A percentile compares a stretch with the other conserved stretches of the same genome.
Evolutionary conservation across 2,113 vertebrate species (phyloP).

Genomic region (Ellobius talpinus): DNA sequence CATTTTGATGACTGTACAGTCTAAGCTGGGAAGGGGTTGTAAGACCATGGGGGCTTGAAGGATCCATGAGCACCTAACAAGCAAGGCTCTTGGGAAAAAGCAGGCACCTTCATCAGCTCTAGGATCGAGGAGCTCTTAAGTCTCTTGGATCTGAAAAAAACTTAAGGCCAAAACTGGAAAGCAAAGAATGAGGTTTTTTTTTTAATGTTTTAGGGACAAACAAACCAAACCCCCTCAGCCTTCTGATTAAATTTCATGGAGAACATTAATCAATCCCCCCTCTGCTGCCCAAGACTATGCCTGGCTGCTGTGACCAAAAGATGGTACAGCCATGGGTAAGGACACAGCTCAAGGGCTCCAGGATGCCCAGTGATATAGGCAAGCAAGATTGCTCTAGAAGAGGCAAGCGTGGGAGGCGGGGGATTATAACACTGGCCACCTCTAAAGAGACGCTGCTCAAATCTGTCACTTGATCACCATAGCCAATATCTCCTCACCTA

Average conservation of each 20-base stretch:
- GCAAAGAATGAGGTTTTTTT: slow-evolving; percentile 19
- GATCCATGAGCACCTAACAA: slow-evolving; percentile 12
- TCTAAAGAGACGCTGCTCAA: slow-evolving; percentile 6
- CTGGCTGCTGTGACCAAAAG: slow-evolving; percentile 6
- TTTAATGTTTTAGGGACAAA: neutral
- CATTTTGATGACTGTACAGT: slow-evolving; percentile 29
- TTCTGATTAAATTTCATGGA: slow-evolving; percentile 19
- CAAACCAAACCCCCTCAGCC: neutral
- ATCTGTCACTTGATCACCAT: neutral
- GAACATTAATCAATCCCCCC: slow-evolving; percentile 17
- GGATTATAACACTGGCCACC: neutral
- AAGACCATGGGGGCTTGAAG: slow-evolving; percentile 29
- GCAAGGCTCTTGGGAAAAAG: slow-evolving; percentile 11
- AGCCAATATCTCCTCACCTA: slow-evolving; percentile 5
- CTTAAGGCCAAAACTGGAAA: slow-evolving; percentile 61
- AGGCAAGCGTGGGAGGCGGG: neutral
- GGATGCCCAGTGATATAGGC: neutral
- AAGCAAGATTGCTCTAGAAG: neutral
- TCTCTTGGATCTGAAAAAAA: slow-evolving; percentile 58
- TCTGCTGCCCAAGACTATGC: neutral
- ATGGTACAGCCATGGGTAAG: slow-evolving; percentile 7
- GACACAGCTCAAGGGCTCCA: neutral
- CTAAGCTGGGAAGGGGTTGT: slow-evolving; percentile 64
- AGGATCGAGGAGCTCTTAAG: slow-evolving; percentile 48
- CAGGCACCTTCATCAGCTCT: slow-evolving; percentile 43